Conservation (phyloP, 2,113 vertebrate species). For the Bos indicus region DNA sequence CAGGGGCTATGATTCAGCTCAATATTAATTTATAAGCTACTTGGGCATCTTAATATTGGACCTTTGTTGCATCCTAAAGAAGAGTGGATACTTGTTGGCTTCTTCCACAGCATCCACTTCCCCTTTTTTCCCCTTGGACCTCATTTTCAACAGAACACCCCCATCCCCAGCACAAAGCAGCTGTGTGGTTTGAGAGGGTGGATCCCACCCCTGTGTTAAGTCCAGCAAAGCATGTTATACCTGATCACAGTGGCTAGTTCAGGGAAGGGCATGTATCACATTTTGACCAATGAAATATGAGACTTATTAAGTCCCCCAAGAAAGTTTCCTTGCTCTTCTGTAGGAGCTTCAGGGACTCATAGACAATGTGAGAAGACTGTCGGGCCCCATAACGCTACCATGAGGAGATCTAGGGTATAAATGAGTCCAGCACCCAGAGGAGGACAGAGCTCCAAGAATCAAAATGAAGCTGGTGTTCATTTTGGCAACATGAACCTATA, state of each 20-base stretch:
- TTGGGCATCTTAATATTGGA: background rate
- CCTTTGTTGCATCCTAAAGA: background rate
- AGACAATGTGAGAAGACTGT: background rate
- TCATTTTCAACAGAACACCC: background rate
- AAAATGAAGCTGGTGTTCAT: background rate
- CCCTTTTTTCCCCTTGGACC: background rate
- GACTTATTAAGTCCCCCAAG: background rate
- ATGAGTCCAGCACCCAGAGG: background rate
- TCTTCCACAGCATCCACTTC: background rate
- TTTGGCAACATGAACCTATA: background rate
- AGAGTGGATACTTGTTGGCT: background rate
- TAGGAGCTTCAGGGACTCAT: background rate
- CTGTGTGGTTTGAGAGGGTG: background rate
- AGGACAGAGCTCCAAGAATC: background rate
- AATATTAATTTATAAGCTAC: background rate
- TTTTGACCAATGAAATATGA: constrained; percentile 7
- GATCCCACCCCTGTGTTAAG: background rate
- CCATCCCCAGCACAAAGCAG: background rate
- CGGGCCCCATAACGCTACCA: background rate
- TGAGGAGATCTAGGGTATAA: background rate
- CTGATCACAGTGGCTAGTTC: background rate
- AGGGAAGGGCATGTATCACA: background rate
- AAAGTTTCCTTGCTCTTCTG: background rate
- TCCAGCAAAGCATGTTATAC: background rate
- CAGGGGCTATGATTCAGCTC: background rate